Base-by-base conservation (phyloP, 2,797 vertebrate species). In the Cyclopterus lumpus region DNA sequence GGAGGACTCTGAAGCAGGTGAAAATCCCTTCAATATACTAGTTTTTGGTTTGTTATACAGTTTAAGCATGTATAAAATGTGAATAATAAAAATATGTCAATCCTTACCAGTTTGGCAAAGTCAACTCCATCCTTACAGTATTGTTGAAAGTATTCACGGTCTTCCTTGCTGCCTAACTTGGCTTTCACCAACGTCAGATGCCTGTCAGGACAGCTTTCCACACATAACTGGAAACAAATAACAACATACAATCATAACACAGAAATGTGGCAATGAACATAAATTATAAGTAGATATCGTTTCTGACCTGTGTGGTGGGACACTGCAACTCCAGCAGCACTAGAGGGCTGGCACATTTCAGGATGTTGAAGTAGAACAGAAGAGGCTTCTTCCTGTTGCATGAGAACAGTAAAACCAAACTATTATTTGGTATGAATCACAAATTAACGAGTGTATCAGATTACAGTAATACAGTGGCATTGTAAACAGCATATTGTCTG, bases 321-420 rank as follows among this genome's bases (percentile, higher is more conserved):
- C 98, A 99, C 90, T 99, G 98, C 64, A 99, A 96, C 66, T 98
- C 95, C 83, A 99, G 92, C 67, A 99, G 94, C 62, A 97, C 96
- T 87, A 97, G 85, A 1, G 98, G 98, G 81, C 96, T 99, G 78
- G 97, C 96, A 57, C 98, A 99, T 90, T 98, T 97, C 91, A 99
- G 93, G 49, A 99, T 98, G 94, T 99, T 98, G 28, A 98, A 99
- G 93, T 99, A 99, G 49, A 99, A 97, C 46, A 99, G 92, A 75
- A 93, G 94, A 34, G 95, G 94, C 65, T 97, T 98, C 1, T 96
- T 94, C 89, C 98, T 99, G 93, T 83, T 53, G 34, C 1, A 18
- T 11, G 42, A 67, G 3, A 76, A 67, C 20, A 88, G 60, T 54
- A 40, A 80, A 55, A 77, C 38, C 81, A 28, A 53, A 78, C 28